These are phyloP conservation scores for Pyrgilauda ruficollis DNA, from an alignment of 2,113 vertebrate species.

Conservation along the genomic window DNA sequence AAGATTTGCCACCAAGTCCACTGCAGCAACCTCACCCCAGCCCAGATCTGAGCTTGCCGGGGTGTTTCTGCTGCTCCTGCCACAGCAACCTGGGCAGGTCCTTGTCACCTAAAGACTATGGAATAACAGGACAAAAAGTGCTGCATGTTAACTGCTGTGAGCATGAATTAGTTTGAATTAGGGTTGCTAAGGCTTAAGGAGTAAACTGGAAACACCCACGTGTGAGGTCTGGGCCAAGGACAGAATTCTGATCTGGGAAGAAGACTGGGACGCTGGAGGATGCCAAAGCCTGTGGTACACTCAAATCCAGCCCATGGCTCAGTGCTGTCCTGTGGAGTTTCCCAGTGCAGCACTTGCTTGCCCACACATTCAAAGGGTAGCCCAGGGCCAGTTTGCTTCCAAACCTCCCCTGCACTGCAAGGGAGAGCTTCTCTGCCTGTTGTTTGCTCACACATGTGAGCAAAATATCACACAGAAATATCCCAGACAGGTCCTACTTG, in stretches of 20 bases:
- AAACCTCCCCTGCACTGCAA: not conserved
- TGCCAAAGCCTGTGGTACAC: not conserved
- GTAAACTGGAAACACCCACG: not conserved
- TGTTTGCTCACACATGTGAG: not conserved
- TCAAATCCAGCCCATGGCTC: not conserved
- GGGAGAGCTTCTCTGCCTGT: not conserved
- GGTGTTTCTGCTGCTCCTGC: not conserved
- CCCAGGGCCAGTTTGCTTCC: not conserved
- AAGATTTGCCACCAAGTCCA: not conserved
- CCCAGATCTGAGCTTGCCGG: not conserved
- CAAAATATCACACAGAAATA: not conserved
- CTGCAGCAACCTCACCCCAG: not conserved
- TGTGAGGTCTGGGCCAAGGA: not conserved
- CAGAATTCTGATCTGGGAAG: not conserved
- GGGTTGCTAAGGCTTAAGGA: not conserved
- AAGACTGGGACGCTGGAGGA: not conserved
- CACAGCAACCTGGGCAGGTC: not conserved
- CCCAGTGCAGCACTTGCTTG: not conserved
- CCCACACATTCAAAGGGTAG: not conserved
- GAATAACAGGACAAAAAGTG: not conserved
- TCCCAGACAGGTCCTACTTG: not conserved
- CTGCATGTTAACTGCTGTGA: not conserved
- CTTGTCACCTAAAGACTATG: not conserved
- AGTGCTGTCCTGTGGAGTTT: not conserved
- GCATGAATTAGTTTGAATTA: not conserved